Base-by-base conservation (phyloP, 2,888 invertebrate genomes). In the Willowsia nigromaculata region DNA sequence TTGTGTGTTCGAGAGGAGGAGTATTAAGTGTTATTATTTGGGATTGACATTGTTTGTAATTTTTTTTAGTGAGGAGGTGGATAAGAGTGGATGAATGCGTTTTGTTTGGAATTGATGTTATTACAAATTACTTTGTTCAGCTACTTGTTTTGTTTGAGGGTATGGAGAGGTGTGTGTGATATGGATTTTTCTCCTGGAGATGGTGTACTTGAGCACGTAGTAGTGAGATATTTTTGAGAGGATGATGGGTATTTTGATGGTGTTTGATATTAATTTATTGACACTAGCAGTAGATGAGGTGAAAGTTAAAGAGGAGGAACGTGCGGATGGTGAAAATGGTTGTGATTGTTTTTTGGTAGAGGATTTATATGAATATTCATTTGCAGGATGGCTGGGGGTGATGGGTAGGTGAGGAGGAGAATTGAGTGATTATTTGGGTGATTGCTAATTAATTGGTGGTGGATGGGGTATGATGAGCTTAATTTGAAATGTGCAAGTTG, bases 1-100 rank as follows among this genome's bases (percentile, higher is more conserved):
- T 13, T 50, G 15, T 43, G 9, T 11, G 4, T 11, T 30, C 9
- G 43, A 43, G 74, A 76, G 53, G 53, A 50, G 50, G 78, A 53
- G 50, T 78, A 78, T 71, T 71, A 71, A 71, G 71, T 71, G 78
- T 78, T 78, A 78, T 78, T 78, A 53, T 78, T 78, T 78, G 53
- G 50, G 53, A 78, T 53, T 78, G 78, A 78, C 53, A 53, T 50
- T 50, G 53, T 53, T 78, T n/a, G 27, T n/a, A 6, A 13, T 47
- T 47, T 47, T 47, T 47, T 47, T 47, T 27, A 4, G 4, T n/a
- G n/a, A 76, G 74, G 50, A 76, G 9, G 47, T 43, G 13, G 37
- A 65, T 15, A n/a, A n/a, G n/a, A n/a, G n/a, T 47, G 18, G 4
- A 47, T n/a, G 33, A 47, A 27, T 47, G 27, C 18, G 43, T 37